Evolutionary conservation across 2,888 invertebrate genomes (phyloP).

Genomic region (Plebejus argus): DNA sequence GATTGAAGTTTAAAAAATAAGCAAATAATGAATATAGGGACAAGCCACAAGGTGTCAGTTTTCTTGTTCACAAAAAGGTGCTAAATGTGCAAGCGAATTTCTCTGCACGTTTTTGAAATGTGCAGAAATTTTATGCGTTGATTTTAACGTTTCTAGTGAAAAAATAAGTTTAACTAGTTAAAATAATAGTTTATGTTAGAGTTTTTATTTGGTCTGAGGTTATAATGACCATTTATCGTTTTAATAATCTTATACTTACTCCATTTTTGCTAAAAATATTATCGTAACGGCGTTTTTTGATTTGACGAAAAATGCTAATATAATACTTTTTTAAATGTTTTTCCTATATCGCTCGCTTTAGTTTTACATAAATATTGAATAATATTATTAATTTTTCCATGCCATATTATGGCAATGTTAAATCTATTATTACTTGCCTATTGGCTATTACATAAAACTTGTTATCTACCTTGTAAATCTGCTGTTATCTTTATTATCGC

Average conservation of each 20-base stretch:
- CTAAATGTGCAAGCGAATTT: not conserved
- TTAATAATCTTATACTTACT: no score
- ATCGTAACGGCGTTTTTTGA: no score
- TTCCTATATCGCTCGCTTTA: not conserved
- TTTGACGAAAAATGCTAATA: no score
- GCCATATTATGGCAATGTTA: not conserved
- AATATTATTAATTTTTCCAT: not conserved
- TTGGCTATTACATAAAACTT: not conserved
- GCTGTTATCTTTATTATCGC: not conserved
- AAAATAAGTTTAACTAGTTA: not conserved
- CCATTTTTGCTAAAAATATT: no score
- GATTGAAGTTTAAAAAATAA: no score
- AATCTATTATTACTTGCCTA: not conserved
- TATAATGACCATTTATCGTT: no score
- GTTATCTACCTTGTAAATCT: not conserved
- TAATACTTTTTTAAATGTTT: no score
- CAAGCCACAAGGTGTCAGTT: not conserved
- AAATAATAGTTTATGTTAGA: no score
- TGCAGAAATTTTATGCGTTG: no score
- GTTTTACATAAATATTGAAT: not conserved
- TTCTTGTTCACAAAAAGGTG: not conserved
- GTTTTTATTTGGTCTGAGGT: no score
- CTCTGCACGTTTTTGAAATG: not conserved
- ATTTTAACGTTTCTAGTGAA: not conserved
- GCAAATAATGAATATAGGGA: not conserved